These are phyloP conservation scores for Mythimna vitellina DNA, from an alignment of 2,888 invertebrate genomes.

Conservation along the genomic window DNA sequence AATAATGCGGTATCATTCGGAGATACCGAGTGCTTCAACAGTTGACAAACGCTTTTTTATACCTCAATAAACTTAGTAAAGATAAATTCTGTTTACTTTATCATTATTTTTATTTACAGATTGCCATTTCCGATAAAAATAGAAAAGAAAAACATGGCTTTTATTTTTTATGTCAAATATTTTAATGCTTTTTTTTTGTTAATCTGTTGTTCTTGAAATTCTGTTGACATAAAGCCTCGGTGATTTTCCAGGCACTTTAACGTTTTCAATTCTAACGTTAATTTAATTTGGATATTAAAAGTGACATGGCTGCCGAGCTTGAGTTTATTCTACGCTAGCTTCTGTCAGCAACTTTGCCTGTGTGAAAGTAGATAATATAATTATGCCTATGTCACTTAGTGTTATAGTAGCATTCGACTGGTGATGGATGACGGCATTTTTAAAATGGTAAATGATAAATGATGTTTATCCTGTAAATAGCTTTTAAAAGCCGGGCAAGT, in stretches of 20 bases:
- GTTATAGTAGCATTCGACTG: no score
- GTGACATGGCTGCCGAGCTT: no score
- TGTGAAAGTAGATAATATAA: no score
- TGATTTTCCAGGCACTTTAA: not conserved
- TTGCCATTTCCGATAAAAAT: not conserved
- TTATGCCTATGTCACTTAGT: no score
- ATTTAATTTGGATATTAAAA: no score
- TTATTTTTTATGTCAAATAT: not conserved
- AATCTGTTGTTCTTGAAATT: not conserved
- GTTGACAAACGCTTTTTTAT: constrained; percentile 6
- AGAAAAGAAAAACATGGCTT: not conserved
- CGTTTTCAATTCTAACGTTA: no score
- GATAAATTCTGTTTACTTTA: constrained; percentile 9
- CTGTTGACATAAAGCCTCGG: not conserved
- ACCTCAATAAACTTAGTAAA: constrained; percentile 11
- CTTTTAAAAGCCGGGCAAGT: no score
- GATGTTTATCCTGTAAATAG: no score
- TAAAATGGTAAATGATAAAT: no score
- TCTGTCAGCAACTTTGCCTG: no score
- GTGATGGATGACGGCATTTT: no score
- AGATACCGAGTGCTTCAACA: not conserved
- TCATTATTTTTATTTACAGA: constrained; percentile 9
- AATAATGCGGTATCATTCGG: not conserved
- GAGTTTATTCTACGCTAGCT: no score
- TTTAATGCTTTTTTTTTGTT: not conserved